Percentiles rank a stretch among this genome's conserved stretches.
phyloP scores from a whole-genome alignment of 2,888 invertebrate species.

The Oscheius sp. region DNA sequence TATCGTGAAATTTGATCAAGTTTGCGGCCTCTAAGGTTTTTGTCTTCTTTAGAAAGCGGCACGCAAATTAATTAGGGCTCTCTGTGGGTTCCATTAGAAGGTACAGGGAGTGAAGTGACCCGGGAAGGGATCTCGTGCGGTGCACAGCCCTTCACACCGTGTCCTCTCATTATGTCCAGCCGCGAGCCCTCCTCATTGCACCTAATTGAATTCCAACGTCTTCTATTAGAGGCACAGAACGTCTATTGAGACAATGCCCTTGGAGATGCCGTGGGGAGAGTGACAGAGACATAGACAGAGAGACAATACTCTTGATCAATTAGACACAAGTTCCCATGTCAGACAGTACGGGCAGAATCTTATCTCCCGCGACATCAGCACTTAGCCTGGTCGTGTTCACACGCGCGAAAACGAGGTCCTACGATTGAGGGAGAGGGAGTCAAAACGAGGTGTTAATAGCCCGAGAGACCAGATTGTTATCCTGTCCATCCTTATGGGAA shows the following conservation, averaged over 20 bases:
- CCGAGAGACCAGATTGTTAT: too few species aligned
- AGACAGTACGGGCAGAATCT: too few species aligned
- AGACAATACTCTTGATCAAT: too few species aligned
- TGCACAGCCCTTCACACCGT: conserved; percentile 31
- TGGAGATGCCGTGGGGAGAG: not conserved
- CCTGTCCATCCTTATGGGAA: too few species aligned
- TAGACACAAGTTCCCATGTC: too few species aligned
- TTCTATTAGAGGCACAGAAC: conserved; percentile 26
- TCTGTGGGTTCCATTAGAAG: conserved; percentile 5
- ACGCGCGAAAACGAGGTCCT: too few species aligned
- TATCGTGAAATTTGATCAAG: conserved; percentile 10
- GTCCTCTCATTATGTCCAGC: conserved; percentile 30
- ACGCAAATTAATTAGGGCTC: conserved; percentile 18
- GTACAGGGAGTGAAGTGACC: conserved; percentile 23
- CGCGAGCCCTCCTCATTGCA: conserved; percentile 27
- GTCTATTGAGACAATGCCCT: conserved; percentile 34
- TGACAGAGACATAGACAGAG: not conserved
- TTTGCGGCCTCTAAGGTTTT: too few species aligned
- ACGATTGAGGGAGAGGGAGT: too few species aligned
- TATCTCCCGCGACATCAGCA: too few species aligned
- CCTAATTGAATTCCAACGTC: conserved; percentile 38
- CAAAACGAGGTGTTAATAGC: too few species aligned
- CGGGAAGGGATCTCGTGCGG: conserved; percentile 3
- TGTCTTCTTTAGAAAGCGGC: not conserved
- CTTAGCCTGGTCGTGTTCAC: too few species aligned